Percentiles rank a stretch among this genome's conserved stretches.
phyloP scores from a whole-genome alignment of 2,797 vertebrate species.

The Anguilla megastoma region DNA sequence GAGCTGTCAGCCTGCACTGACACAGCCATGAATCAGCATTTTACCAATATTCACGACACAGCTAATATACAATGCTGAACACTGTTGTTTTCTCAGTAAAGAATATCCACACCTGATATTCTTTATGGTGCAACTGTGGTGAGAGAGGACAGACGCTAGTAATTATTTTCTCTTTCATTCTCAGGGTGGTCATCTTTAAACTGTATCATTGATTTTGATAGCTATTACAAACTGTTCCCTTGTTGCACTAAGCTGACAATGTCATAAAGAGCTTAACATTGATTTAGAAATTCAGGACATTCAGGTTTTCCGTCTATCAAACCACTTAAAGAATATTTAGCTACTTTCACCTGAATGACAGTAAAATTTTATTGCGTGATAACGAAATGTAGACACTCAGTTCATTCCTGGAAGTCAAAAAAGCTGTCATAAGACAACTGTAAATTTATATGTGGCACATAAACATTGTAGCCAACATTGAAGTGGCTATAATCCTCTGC shows the following conservation, averaged over 20 bases:
- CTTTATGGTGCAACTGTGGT: neutral
- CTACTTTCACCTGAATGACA: neutral
- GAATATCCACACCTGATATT: neutral
- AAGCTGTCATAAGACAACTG: neutral
- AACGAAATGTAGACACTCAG: neutral
- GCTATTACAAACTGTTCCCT: neutral
- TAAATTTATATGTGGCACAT: neutral
- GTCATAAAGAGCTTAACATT: slow-evolving; percentile 8
- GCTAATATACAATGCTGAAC: neutral
- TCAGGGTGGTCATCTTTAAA: neutral
- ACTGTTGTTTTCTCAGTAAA: neutral
- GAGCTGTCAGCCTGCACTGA: neutral
- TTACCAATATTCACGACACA: neutral
- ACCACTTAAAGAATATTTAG: neutral
- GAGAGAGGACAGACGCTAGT: neutral
- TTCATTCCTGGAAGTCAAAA: neutral
- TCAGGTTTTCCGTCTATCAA: neutral
- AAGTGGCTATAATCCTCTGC: neutral
- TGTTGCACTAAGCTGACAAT: neutral
- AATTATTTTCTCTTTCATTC: neutral
- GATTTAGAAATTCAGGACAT: neutral
- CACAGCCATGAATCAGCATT: neutral
- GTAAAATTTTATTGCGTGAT: neutral
- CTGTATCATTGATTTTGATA: slow-evolving; percentile 18
- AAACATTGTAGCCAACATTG: neutral